Conservation (phyloP, 2,797 vertebrate species). For the Phoebastria nigripes region DNA sequence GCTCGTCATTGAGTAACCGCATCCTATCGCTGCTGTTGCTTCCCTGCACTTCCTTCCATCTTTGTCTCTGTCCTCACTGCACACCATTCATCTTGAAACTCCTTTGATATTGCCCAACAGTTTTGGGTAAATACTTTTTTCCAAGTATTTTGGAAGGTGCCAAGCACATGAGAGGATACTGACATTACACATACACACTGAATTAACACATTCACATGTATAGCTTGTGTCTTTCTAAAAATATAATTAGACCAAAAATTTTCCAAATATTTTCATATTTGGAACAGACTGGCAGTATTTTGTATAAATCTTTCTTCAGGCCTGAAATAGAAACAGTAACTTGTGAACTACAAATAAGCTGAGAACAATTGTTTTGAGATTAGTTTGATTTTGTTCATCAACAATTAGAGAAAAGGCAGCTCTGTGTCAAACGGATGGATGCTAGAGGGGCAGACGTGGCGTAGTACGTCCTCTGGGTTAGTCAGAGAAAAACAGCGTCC, state of each 20-base stretch:
- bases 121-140: not conserved
- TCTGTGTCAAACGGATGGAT: not conserved
- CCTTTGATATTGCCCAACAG: not conserved
- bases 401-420: not conserved
- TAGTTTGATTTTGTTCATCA: not conserved
- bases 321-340: not conserved
- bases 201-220: not conserved
- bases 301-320: not conserved
- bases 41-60: not conserved
- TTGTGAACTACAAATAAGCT: not conserved
- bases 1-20: rapidly evolving
- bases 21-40: not conserved
- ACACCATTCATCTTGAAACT: not conserved
- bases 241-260: not conserved
- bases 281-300: not conserved
- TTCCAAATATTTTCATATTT: not conserved
- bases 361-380: not conserved
- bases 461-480: not conserved
- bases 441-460: no score
- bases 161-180: not conserved
- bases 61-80: not conserved
- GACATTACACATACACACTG: not conserved
- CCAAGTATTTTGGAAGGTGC: not conserved
- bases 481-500: not conserved
- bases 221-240: not conserved